phyloP scores from a whole-genome alignment of 2,113 vertebrate genomes.

The Dicrurus megarhynchus region DNA sequence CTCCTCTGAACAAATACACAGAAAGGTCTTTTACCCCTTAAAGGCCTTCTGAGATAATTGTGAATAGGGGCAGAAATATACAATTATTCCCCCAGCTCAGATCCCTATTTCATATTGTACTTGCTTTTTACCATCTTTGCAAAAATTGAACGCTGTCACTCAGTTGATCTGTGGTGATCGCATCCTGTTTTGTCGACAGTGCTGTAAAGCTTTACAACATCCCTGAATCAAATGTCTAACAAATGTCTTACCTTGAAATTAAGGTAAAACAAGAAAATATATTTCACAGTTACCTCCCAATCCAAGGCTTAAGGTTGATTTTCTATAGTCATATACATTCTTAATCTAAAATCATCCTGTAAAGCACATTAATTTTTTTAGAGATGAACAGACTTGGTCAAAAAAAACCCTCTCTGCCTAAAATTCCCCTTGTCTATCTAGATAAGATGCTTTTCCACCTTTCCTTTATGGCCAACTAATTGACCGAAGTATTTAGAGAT shows the following conservation, averaged over 20 bases:
- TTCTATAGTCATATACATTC: background rate
- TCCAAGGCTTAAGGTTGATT: background rate
- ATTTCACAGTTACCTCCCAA: background rate
- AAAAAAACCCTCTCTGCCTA: background rate
- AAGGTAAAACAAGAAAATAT: background rate
- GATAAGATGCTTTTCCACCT: background rate
- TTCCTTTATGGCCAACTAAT: background rate
- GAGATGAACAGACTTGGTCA: background rate
- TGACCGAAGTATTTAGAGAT: background rate
- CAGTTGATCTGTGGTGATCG: background rate
- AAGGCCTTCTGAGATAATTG: background rate
- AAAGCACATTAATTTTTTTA: background rate
- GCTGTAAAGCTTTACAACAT: background rate
- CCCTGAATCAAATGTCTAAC: background rate
- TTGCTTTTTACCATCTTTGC: background rate
- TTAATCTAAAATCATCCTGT: background rate
- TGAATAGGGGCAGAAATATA: background rate
- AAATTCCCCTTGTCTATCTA: background rate
- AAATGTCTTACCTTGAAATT: background rate
- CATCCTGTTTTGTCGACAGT: conserved; percentile 3
- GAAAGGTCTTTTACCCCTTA: background rate
- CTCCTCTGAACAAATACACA: background rate
- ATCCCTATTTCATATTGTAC: background rate
- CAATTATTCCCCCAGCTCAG: background rate
- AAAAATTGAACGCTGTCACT: background rate